These are phyloP conservation scores for Scaptomyza flava DNA, from an alignment of 2,888 invertebrate species.

Conservation along the genomic window DNA sequence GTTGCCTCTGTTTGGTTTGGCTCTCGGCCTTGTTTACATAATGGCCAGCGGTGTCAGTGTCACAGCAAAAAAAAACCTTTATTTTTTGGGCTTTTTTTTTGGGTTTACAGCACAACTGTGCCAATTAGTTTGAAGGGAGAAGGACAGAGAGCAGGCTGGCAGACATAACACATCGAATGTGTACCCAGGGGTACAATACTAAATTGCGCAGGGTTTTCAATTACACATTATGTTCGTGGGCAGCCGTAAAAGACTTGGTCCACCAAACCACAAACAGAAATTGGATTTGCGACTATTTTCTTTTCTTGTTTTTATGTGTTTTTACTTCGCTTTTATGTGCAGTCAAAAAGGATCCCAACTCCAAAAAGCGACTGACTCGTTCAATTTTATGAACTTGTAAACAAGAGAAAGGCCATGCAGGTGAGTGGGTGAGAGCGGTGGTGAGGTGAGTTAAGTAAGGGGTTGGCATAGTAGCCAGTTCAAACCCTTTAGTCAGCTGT, in stretches of 20 bases:
- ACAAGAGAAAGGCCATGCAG: slow-evolving; percentile 67
- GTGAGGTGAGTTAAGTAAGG: background rate
- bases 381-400: slow-evolving; percentile 84
- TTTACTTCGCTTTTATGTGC: slow-evolving; percentile 51
- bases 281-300: slow-evolving; percentile 79
- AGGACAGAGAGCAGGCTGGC: slow-evolving; percentile 1
- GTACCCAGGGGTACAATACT: slow-evolving; percentile 80
- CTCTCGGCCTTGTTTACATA: slow-evolving; percentile 61
- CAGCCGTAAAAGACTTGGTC: slow-evolving; percentile 41
- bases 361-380: slow-evolving; percentile 67
- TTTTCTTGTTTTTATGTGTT: slow-evolving; percentile 27
- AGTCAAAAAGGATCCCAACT: slow-evolving; percentile 1
- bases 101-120: slow-evolving; percentile 48
- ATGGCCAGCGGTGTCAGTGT: slow-evolving; percentile 48
- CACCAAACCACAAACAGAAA: slow-evolving; percentile 61
- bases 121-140: slow-evolving; percentile 53
- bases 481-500: slow-evolving; percentile 75
- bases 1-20: slow-evolving; percentile 16
- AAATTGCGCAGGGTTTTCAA: slow-evolving; percentile 82
- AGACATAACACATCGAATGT: slow-evolving; percentile 23
- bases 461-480: slow-evolving; percentile 17
- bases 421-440: background rate
- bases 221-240: slow-evolving; percentile 81
- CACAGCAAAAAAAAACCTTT: slow-evolving; percentile 32
- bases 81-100: slow-evolving; percentile 1